Evolutionary conservation across 37 sponge, comb jelly and placozoan genomes (phyloP), one percentile per base, ranked within the genome.

Genomic region (Sycon ciliatum): DNA sequence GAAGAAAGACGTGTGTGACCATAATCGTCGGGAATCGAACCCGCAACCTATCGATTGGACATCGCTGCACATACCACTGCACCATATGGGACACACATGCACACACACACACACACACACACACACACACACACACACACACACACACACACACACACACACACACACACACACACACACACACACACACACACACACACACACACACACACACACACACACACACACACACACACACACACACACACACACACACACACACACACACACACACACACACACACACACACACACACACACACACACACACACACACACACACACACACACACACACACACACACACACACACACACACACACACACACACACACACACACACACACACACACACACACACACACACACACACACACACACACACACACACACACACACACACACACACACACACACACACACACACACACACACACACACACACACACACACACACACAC

Each of bases 321-420:
- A 7, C 32, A 2, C 73, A 54, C 32, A 26, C 32, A 3, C 56
- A 72, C 73, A 72, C 73, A 52, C 37, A 52, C 73, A 54, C 56
- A 72, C 55, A 54, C 3, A 52, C 73, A 72, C 31, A 72, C 73
- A 52, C 73, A 72, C 74, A 57, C 2, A 42, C 49, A 42, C 49
- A 42, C 49, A 42, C 49, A 42, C 49, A 42, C 49, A 42, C 49
- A 42, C 49, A 42, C 49, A 42, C 49, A 24, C 29, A 24, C 28
- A 20, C 63, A 27, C 34, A 28, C 32, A 3, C 32, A 28, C 66
- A 32, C 33, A 71, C 71, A 69, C 40, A 4, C 69, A 3, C 69
- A 4, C 69, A 35, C 69, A 4, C 69, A 3, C 69, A 4, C 69
- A 4, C 60, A 16, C 37, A 55, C 38, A 28, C 34, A 31, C 57